Evolutionary conservation across 2,113 vertebrate species (phyloP).

Genomic region (Calyptommatus sinebrachiatus): DNA sequence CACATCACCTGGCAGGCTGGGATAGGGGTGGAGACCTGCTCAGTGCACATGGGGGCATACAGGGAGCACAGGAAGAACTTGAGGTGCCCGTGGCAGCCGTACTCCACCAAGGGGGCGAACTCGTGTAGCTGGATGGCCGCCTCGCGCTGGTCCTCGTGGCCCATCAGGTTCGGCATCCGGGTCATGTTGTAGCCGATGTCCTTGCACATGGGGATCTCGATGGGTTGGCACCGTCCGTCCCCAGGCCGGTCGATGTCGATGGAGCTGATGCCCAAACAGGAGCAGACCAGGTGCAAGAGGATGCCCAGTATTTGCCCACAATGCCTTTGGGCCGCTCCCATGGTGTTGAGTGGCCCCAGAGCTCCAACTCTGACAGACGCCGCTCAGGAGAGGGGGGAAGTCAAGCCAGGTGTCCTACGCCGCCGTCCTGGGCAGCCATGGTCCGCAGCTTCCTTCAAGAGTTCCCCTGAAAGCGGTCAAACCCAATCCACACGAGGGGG

Average conservation of each 20-base stretch:
- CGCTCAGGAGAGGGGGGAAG: not conserved
- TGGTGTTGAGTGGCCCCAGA: accelerated
- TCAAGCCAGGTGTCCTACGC: constrained; percentile 13
- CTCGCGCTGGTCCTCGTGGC: constrained; percentile 85
- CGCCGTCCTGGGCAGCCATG: not conserved
- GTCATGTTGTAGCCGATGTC: constrained; percentile 98
- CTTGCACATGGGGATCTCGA: constrained; percentile 92
- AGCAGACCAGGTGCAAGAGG: constrained; percentile 53
- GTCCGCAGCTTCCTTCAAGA: not conserved
- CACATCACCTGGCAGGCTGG: constrained; percentile 96
- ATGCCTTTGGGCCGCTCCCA: constrained; percentile 14
- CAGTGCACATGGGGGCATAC: constrained; percentile 97
- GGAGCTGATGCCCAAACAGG: constrained; percentile 83
- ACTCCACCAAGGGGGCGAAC: constrained; percentile 87
- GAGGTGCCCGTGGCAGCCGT: constrained; percentile 89
- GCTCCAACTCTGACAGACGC: too few species aligned
- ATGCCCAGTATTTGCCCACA: not conserved
- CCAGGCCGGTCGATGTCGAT: constrained; percentile 87
- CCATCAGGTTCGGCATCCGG: constrained; percentile 91
- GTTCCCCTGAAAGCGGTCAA: not conserved
- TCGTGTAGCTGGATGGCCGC: constrained; percentile 90
- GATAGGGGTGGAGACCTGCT: constrained; percentile 96
- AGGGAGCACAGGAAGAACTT: constrained; percentile 96
- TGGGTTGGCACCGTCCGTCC: constrained; percentile 89
- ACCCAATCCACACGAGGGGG: not conserved